phyloP scores from a whole-genome alignment of 2,888 invertebrate species.

The Protula sp. region DNA sequence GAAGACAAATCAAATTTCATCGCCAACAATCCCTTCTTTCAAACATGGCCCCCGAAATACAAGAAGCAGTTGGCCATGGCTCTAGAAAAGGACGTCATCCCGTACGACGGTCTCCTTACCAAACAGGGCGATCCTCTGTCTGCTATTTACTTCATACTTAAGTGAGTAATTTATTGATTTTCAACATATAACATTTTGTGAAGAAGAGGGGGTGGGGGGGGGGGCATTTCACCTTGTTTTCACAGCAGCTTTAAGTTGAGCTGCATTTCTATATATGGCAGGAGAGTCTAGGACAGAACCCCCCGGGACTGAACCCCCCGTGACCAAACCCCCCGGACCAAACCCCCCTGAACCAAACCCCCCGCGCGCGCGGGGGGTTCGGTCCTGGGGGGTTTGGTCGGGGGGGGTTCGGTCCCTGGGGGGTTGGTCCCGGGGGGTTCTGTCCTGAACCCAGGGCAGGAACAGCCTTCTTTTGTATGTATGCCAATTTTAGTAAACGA shows the following conservation, averaged over 20 bases:
- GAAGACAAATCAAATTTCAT: conserved; percentile 48
- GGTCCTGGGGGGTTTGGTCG: too few species aligned
- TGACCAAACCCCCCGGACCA: too few species aligned
- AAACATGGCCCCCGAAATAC: conserved; percentile 47
- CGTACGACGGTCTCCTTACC: conserved; percentile 42
- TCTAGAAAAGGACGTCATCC: conserved; percentile 40
- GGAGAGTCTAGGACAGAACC: too few species aligned
- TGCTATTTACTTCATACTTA: conserved; percentile 47
- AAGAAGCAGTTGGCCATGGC: conserved; percentile 52
- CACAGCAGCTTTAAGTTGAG: neutral
- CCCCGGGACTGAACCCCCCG: too few species aligned
- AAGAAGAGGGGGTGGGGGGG: neutral
- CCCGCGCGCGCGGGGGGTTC: too few species aligned
- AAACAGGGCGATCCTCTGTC: conserved; percentile 42
- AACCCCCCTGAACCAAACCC: too few species aligned
- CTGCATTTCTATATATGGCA: too few species aligned
- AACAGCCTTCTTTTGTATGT: too few species aligned
- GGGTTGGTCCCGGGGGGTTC: too few species aligned
- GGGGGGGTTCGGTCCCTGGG: too few species aligned
- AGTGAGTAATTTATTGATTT: conserved; percentile 26
- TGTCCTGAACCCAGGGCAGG: too few species aligned
- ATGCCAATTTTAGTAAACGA: too few species aligned
- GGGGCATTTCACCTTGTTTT: neutral
- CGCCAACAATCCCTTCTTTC: conserved; percentile 40
- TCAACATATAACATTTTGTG: neutral